phyloP scores from a whole-genome alignment of 1,140 invertebrate genomes.

The Oreohelix idahoensis region DNA sequence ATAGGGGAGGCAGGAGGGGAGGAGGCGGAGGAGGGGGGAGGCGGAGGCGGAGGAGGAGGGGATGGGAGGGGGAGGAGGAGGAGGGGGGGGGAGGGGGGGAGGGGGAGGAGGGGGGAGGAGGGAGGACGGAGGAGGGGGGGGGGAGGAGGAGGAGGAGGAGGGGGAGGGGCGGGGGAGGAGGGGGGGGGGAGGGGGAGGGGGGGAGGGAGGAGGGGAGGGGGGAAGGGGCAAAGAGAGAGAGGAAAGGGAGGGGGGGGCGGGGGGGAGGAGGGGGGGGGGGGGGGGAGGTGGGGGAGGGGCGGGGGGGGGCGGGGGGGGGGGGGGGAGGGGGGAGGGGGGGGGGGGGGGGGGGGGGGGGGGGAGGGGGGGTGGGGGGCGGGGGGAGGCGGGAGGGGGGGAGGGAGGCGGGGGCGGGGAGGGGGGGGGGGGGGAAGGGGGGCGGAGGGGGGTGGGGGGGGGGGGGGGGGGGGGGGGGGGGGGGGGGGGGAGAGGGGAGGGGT shows the following conservation, averaged over 20 bases:
- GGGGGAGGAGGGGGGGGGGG: neutral
- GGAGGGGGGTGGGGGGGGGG: neutral
- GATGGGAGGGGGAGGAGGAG: neutral
- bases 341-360: neutral
- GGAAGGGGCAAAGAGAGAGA: too few species aligned
- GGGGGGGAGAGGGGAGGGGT: neutral
- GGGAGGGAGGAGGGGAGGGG: neutral
- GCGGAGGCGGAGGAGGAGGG: neutral
- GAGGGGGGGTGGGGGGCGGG: neutral
- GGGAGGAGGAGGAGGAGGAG: neutral
- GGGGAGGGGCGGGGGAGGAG: neutral
- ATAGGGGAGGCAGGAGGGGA: neutral
- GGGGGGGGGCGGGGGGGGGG: neutral
- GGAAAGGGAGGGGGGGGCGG: neutral
- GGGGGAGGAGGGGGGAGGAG: neutral
- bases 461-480: neutral
- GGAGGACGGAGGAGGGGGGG: neutral
- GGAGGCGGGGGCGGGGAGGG: neutral
- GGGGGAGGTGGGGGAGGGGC: neutral
- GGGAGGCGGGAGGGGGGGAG: neutral
- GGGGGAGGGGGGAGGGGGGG: neutral
- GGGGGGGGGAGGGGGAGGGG: neutral
- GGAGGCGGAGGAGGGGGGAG: neutral
- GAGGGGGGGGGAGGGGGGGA: neutral
- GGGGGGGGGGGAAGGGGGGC: neutral